Evolutionary conservation across 2,888 invertebrate genomes (phyloP).

Genomic region (Eledona agricola): DNA sequence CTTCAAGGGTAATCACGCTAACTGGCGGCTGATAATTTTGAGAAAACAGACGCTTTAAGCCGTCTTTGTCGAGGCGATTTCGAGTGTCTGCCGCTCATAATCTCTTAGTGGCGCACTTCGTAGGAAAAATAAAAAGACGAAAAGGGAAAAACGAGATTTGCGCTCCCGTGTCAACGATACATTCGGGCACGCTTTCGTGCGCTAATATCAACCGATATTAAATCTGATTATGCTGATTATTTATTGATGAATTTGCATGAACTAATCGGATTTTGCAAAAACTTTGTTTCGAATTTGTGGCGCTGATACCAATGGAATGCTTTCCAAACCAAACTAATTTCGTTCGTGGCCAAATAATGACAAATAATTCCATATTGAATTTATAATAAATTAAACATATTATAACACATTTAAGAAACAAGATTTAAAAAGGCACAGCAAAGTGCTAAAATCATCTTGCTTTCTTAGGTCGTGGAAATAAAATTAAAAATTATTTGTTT

Average conservation of each 20-base stretch:
- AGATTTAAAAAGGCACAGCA: no score
- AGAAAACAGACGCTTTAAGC: slow-evolving; percentile 29
- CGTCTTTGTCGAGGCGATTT: slow-evolving; percentile 26
- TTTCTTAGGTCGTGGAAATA: no score
- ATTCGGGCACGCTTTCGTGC: neutral
- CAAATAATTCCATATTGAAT: neutral
- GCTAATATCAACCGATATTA: neutral
- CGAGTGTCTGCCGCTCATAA: slow-evolving; percentile 25
- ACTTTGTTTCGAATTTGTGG: slow-evolving; percentile 8
- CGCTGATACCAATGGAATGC: no score
- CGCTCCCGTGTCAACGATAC: no score
- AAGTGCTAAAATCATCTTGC: no score
- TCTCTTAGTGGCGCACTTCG: slow-evolving; percentile 7
- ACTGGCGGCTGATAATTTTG: slow-evolving; percentile 32
- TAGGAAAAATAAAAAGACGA: neutral
- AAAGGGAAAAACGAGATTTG: neutral
- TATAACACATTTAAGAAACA: no score
- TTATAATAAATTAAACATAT: neutral
- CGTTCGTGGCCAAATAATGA: no score
- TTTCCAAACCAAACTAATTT: no score
- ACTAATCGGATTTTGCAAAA: slow-evolving; percentile 4
- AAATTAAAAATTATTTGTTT: no score
- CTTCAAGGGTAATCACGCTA: slow-evolving; percentile 28
- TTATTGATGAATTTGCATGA: slow-evolving; percentile 6
- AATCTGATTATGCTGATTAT: slow-evolving; percentile 12